Percentiles rank a stretch among this genome's conserved stretches.
These are phyloP conservation scores for Periophthalmus modestus DNA, from an alignment of 2,113 vertebrate species.

Conservation along the genomic window DNA sequence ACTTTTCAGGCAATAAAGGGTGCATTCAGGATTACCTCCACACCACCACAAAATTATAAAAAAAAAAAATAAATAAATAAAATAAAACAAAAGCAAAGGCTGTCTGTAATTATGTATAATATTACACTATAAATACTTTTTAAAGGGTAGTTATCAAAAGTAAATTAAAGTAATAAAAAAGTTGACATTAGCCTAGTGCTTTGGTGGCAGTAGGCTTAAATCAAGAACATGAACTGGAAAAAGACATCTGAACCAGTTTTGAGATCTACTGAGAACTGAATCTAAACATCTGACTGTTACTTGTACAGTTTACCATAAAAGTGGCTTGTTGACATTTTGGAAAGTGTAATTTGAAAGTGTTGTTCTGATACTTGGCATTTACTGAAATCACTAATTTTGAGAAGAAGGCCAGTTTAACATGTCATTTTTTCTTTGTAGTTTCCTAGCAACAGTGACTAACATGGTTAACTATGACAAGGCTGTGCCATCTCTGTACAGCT, in stretches of 20 bases:
- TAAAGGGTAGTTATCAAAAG: too few relatives aligned
- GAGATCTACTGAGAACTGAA: not conserved
- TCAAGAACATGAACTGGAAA: not conserved
- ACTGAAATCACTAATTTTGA: not conserved
- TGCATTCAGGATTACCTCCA: too few relatives aligned
- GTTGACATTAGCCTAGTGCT: too few relatives aligned
- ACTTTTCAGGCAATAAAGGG: too few relatives aligned
- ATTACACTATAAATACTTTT: too few relatives aligned
- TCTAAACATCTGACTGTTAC: not conserved
- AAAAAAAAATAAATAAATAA: too few relatives aligned
- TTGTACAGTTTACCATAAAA: not conserved
- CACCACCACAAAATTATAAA: too few relatives aligned
- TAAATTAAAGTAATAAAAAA: too few relatives aligned
- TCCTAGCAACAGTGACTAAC: constrained; percentile 44
- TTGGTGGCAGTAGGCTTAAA: not conserved
- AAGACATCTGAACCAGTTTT: not conserved
- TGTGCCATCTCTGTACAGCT: constrained; percentile 17
- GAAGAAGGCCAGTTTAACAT: constrained; percentile 3
- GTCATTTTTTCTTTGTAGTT: constrained; percentile 31
- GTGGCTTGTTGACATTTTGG: constrained; percentile 1
- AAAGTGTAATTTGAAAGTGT: not conserved
- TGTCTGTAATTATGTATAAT: too few relatives aligned
- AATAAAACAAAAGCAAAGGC: too few relatives aligned
- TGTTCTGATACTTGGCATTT: not conserved
- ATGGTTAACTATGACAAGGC: constrained; percentile 23